Evolutionary conservation across 2,888 invertebrate genomes (phyloP), one percentile per base, ranked within the genome.

Genomic region (Germaria angustata): DNA sequence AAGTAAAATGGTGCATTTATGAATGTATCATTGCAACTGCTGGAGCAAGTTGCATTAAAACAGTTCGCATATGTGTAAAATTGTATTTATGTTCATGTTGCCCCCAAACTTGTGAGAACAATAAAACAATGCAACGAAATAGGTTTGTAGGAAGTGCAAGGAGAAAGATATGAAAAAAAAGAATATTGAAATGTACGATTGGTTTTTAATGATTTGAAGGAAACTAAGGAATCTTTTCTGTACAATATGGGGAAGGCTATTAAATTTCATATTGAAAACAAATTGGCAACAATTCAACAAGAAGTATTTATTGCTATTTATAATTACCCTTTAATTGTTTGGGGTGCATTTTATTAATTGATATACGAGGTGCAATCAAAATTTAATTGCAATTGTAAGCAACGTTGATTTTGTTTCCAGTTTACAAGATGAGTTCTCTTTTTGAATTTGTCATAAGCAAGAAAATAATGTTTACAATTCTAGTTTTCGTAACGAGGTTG

Each of bases 1-100:
- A 57, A 49, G 71, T 49, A 46, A 63, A 69, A 39, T 78, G 63
- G 32, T 68, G 76, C 66, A 76, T 66, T 66, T 39, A 66, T 46
- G 55, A 61, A 51, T 57, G 66, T 51, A 61, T 44, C 59, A 55
- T 61, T 55, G 34, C 39, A 46, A 46, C 63, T 69, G 53, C 44
- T 69, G 55, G 28, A 28, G 46, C 77, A 69, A 63, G 76, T 77
- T 76, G 66, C 51, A 59, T 32, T 46, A 39, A 46, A n/a, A 28
- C 36, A 46, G 13, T 24, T 51, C 49, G 53, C 28, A 17, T 36
- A 24, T 24, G 36, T 55, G 61, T 72, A 11, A 7, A 6, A 32
- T 28, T 22, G 11, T 41, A 55, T 63, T 53, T 20, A 51, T n/a
- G n/a, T n/a, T n/a, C 36, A 28, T 49, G 28, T 2, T 57, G 20